These are phyloP conservation scores for Pseudochirops corinnae DNA, from an alignment of 2,797 vertebrate species.

Conservation along the genomic window DNA sequence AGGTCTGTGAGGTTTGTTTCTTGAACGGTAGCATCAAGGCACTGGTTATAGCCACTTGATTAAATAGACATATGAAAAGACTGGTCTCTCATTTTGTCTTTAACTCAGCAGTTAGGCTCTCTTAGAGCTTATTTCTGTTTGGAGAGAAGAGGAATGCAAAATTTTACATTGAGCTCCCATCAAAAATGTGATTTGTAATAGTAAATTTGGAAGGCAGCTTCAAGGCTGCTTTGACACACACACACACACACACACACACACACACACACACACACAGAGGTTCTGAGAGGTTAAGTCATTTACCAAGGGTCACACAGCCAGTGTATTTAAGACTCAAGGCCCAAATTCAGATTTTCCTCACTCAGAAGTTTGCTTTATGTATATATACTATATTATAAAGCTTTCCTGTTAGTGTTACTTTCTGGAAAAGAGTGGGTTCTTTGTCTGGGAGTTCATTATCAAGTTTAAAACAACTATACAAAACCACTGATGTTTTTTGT, in stretches of 20 bases:
- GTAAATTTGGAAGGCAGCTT: neutral
- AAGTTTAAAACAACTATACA: neutral
- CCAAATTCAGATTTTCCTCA: neutral
- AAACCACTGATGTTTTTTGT: neutral
- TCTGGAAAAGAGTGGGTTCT: neutral
- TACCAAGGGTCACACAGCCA: neutral
- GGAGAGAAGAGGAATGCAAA: conserved; percentile 25
- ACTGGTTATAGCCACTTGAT: neutral
- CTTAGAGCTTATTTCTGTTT: conserved; percentile 6
- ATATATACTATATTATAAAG: neutral
- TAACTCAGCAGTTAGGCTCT: neutral
- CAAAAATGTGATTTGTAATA: neutral
- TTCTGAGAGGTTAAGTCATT: neutral
- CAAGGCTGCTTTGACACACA: neutral
- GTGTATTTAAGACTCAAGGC: neutral
- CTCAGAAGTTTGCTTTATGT: neutral
- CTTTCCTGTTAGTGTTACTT: neutral
- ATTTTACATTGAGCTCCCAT: neutral
- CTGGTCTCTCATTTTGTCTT: neutral
- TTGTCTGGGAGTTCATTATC: neutral
- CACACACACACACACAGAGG: no score
- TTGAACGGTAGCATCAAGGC: neutral
- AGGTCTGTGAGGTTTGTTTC: neutral
- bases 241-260: no score
- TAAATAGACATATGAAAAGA: neutral